These are phyloP conservation scores for Benthosema pterotum DNA, from an alignment of 2,797 vertebrate species.

Conservation along the genomic window DNA sequence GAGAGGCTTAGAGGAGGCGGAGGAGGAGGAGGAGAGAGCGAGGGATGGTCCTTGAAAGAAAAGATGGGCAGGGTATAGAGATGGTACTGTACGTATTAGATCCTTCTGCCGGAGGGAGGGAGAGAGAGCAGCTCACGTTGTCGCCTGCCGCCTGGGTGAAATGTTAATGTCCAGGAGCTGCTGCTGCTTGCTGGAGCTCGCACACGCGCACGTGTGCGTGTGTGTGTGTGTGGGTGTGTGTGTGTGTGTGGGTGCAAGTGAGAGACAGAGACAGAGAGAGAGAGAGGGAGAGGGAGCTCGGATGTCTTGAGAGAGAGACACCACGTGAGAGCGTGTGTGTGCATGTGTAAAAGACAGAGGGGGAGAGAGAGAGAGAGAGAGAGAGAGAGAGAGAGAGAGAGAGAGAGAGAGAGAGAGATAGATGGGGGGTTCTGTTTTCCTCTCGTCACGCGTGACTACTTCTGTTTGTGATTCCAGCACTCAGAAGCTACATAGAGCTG, in stretches of 20 bases:
- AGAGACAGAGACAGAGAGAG: too few species aligned
- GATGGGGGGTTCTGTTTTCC: conserved; percentile 60
- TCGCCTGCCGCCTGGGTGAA: too few species aligned
- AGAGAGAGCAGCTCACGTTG: conserved; percentile 8
- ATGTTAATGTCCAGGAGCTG: too few species aligned
- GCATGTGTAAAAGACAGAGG: background rate
- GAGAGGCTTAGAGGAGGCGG: conserved; percentile 65
- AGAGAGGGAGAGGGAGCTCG: too few species aligned
- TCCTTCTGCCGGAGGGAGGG: conserved; percentile 3
- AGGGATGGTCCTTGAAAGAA: conserved; percentile 41
- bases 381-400: conserved; percentile 50
- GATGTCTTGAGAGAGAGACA: too few species aligned
- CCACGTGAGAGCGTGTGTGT: background rate
- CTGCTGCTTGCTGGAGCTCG: too few species aligned
- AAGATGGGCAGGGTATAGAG: conserved; percentile 13
- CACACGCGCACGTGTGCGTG: too few species aligned
- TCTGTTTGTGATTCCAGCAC: conserved; percentile 75
- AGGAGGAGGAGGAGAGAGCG: conserved; percentile 56
- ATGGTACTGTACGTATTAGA: too few species aligned
- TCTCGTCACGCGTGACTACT: conserved; percentile 65
- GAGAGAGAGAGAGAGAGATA: conserved; percentile 41
- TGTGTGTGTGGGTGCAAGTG: too few species aligned
- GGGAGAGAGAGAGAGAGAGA: conserved; percentile 25
- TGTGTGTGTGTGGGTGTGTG: too few species aligned
- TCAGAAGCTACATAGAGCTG: conserved; percentile 43